phyloP scores from a whole-genome alignment of 1,140 invertebrate genomes.

The Papilio machaon region DNA sequence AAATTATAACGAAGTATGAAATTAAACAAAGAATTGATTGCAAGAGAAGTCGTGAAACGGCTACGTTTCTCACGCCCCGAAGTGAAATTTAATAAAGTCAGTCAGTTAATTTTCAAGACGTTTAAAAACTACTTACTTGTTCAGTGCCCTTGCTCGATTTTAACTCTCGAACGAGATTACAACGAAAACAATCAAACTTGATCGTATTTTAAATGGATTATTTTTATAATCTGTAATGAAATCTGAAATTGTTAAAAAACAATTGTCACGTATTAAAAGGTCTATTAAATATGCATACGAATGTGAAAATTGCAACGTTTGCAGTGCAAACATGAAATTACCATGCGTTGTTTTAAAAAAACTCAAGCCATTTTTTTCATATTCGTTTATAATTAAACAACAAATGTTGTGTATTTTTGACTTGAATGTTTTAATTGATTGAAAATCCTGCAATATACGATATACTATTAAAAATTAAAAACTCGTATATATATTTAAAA shows the following conservation, averaged over 20 bases:
- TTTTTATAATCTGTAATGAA: background rate
- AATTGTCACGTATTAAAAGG: background rate
- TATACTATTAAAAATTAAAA: too few relatives aligned
- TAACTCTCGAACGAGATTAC: conserved; percentile 25
- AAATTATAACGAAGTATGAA: conserved; percentile 8
- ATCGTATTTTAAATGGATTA: conserved; percentile 14
- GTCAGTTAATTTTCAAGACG: conserved; percentile 36
- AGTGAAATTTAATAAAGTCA: conserved; percentile 38
- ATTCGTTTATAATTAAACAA: too few relatives aligned
- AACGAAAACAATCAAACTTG: conserved; percentile 4
- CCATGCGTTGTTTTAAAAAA: background rate
- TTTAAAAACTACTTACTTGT: conserved; percentile 38
- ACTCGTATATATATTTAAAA: too few relatives aligned
- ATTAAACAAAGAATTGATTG: conserved; percentile 34
- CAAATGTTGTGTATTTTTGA: too few relatives aligned
- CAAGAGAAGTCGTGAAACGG: conserved; percentile 5
- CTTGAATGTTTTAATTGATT: too few relatives aligned
- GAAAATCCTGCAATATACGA: too few relatives aligned
- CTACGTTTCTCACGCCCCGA: conserved; percentile 20
- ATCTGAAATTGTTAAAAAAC: conserved; percentile 12
- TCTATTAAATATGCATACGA: background rate
- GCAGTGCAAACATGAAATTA: background rate
- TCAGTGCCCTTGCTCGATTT: conserved; percentile 20
- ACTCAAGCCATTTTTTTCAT: too few relatives aligned
- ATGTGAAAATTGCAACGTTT: background rate